A percentile compares a stretch with the other conserved stretches of the same genome.
Conservation (phyloP, 1,140 invertebrate species). For the Apis florea region DNA sequence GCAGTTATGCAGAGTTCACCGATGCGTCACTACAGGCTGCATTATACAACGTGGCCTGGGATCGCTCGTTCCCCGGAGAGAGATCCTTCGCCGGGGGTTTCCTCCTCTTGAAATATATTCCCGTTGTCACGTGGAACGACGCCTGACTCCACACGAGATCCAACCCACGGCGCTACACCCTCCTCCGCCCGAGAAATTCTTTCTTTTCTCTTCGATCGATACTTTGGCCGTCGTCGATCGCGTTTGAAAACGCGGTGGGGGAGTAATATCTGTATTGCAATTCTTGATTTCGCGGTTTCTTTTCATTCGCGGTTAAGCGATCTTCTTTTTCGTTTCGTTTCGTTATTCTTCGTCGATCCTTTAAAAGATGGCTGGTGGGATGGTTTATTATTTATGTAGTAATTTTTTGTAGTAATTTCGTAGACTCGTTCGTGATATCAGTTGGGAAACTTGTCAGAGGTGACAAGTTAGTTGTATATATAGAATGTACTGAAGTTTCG, state of each 20-base stretch:
- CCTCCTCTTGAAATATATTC: slow-evolving; percentile 57
- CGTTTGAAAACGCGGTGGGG: background rate
- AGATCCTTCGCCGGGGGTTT: slow-evolving; percentile 50
- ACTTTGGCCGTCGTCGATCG: slow-evolving; percentile 3
- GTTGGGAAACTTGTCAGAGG: too few relatives aligned
- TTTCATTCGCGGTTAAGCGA: too few relatives aligned
- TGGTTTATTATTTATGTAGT: too few relatives aligned
- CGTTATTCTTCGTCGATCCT: too few relatives aligned
- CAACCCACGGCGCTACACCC: background rate
- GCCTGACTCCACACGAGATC: slow-evolving; percentile 23
- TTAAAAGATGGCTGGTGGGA: too few relatives aligned
- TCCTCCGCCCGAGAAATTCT: slow-evolving; percentile 18
- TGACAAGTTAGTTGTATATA: too few relatives aligned
- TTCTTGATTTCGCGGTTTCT: too few relatives aligned
- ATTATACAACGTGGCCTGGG: slow-evolving; percentile 66
- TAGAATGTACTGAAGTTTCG: too few relatives aligned
- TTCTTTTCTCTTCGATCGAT: slow-evolving; percentile 37
- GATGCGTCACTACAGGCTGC: slow-evolving; percentile 71
- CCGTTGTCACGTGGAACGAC: slow-evolving; percentile 51
- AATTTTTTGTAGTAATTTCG: too few relatives aligned
- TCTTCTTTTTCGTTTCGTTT: too few relatives aligned
- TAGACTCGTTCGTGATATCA: too few relatives aligned
- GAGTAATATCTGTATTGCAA: too few relatives aligned
- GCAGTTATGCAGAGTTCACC: slow-evolving; percentile 72
- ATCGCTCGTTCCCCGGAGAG: slow-evolving; percentile 59